Base-by-base conservation (phyloP, 1,140 invertebrate genomes). In the Xylocopa sonorina region DNA sequence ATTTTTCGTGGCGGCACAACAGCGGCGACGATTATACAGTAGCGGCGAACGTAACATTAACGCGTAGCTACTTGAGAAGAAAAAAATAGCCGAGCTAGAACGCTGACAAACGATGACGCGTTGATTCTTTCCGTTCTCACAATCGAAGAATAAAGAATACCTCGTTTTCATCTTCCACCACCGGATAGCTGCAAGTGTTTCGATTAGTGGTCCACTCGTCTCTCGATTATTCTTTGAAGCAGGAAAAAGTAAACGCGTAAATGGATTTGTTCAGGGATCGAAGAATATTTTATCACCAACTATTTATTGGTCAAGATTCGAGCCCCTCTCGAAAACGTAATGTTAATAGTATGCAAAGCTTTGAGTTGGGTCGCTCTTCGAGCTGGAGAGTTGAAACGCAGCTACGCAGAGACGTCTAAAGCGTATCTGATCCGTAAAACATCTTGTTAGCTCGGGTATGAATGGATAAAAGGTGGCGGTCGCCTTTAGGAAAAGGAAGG, bases 371-470 rank as follows among this genome's bases (percentile, higher is more conserved):
- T 82, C 80, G 77, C 83, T 85, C 83, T 74, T 85, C 84, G 83
- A 76, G 80, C 84, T 78, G 82, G 78, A 83, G 85, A 85, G 81
- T 77, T 82, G 84, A 90, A 89, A 90, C 88, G 82, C 64, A 78
- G 73, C 84, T 82, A 68, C 60, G 87, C n/a, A n/a, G n/a, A 90
- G 87, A 91, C 87, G 88, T 90, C 89, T 85, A 79, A 83, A 89
- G 88, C 85, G 79, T 90, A 88, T 90, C 89, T 85, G 89, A 91
- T 90, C 84, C 89, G 90, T 90, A 88, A 92, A 92, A 92, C 88
- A 90, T 92, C 91, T 91, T 90, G 89, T 92, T 91, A 92, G 87
- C 87, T 90, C 87, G 87, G n/a, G n/a, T n/a, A n/a, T n/a, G n/a
- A n/a, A n/a, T n/a, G n/a, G n/a, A n/a, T n/a, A n/a, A n/a, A n/a